Percentiles rank a stretch among this genome's conserved stretches.
Evolutionary conservation across 2,797 vertebrate genomes (phyloP).

Genomic region (Eospalax fontanierii): DNA sequence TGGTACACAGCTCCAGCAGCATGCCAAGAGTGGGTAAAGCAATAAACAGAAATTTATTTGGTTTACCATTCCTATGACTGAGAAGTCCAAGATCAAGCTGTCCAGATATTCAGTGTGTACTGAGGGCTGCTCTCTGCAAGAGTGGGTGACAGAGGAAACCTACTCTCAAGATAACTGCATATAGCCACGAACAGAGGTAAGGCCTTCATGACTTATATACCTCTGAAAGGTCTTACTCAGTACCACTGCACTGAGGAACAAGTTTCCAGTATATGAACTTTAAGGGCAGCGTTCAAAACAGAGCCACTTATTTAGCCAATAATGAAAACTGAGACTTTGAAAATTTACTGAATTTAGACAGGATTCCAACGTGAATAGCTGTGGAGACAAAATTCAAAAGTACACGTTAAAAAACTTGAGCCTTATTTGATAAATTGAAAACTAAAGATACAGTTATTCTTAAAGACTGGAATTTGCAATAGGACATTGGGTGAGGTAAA

Average conservation of each 20-base stretch:
- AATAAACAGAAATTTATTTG: neutral
- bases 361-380: neutral
- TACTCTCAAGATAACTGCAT: neutral
- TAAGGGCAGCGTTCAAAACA: neutral
- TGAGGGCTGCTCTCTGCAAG: neutral
- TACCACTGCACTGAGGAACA: neutral
- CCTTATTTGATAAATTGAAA: constrained; percentile 20
- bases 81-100: neutral
- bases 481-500: neutral
- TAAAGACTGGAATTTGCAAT: neutral
- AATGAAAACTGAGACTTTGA: constrained; percentile 7
- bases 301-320: neutral
- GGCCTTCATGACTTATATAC: neutral
- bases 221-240: neutral
- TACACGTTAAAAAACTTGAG: neutral
- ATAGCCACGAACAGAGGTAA: neutral
- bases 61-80: neutral
- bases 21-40: neutral
- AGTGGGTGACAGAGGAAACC: neutral
- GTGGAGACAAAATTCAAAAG: constrained; percentile 24
- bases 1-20: neutral
- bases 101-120: neutral
- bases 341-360: neutral
- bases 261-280: neutral
- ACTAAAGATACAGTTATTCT: neutral